A percentile compares a stretch with the other conserved stretches of the same genome.
These are phyloP conservation scores for Acanthosepion pharaonis DNA, from an alignment of 2,888 invertebrate species.

Conservation along the genomic window DNA sequence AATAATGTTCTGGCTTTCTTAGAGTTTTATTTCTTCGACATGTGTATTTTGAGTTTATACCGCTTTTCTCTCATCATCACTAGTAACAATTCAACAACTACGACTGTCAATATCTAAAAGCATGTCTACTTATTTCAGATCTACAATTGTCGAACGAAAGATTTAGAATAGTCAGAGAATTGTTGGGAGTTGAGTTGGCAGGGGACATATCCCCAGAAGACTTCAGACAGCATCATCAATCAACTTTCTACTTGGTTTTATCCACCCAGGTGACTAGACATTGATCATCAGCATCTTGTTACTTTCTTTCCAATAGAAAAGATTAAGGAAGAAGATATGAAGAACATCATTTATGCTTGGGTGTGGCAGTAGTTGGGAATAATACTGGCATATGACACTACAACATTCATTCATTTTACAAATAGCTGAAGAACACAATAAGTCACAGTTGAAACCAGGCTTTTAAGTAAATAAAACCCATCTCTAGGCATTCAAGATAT, in stretches of 20 bases:
- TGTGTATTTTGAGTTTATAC: not conserved
- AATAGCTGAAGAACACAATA: not conserved
- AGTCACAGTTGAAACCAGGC: not conserved
- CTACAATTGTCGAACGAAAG: not conserved
- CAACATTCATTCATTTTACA: not conserved
- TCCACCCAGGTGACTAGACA: not conserved
- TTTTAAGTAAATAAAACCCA: not conserved
- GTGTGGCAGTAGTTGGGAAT: not conserved
- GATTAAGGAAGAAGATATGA: not conserved
- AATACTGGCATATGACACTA: not conserved
- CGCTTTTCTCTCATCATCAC: not conserved
- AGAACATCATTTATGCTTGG: not conserved
- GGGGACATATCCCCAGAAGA: not conserved
- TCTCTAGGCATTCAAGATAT: not conserved
- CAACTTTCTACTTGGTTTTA: not conserved
- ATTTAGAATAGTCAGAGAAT: not conserved
- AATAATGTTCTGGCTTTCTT: not conserved
- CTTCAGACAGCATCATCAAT: not conserved
- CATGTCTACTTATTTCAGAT: not conserved
- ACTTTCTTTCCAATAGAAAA: not conserved
- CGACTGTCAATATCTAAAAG: not conserved
- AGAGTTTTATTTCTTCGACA: not conserved
- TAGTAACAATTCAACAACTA: not conserved
- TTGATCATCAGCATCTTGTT: not conserved
- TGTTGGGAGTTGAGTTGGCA: not conserved